These are phyloP conservation scores for Callaeas wilsoni DNA, from an alignment of 2,113 vertebrate genomes.

Conservation along the genomic window DNA sequence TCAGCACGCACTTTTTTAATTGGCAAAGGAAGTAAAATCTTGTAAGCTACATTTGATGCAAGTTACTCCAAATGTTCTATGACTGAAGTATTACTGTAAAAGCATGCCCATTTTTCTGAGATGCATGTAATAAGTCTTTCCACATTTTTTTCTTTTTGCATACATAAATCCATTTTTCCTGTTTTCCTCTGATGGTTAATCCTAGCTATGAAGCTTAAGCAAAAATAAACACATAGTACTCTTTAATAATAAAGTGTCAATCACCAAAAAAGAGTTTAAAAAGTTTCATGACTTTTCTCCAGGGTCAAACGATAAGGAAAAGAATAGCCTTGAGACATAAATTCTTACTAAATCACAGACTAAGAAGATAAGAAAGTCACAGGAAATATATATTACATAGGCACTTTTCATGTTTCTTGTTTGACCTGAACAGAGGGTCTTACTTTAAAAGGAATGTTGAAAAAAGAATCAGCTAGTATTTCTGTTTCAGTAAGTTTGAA, in stretches of 20 bases:
- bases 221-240: background rate
- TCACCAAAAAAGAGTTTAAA: background rate
- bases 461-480: background rate
- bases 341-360: background rate
- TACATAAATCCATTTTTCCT: background rate
- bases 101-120: background rate
- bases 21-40: background rate
- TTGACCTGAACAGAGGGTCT: background rate
- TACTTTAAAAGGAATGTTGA: background rate
- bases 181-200: background rate
- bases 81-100: background rate
- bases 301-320: background rate
- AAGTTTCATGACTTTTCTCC: background rate
- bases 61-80: background rate
- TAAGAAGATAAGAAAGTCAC: background rate
- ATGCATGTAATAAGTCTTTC: background rate
- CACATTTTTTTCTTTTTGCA: accelerated
- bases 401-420: background rate
- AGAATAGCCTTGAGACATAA: background rate
- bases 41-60: background rate
- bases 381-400: background rate
- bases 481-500: background rate
- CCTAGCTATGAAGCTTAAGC: background rate
- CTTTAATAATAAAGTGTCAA: background rate
- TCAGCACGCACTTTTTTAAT: background rate